Conservation (phyloP, 2,888 invertebrate genomes). For the Aromia moschata region DNA sequence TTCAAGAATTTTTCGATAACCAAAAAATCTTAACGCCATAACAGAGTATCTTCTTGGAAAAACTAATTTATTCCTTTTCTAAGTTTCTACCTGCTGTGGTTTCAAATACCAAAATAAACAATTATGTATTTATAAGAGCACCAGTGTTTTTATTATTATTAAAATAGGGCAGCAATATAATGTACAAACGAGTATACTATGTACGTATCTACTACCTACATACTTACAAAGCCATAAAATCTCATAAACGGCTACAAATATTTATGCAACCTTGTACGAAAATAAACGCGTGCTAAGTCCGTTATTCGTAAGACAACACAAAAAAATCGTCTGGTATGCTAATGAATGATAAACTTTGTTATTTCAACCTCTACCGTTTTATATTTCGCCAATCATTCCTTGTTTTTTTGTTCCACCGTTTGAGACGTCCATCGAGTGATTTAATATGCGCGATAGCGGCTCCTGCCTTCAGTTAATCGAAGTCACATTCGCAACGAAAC, state of each 20-base stretch:
- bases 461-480: background rate
- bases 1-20: too few species aligned
- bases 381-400: background rate
- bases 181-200: too few species aligned
- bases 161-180: too few species aligned
- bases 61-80: too few species aligned
- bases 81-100: too few species aligned
- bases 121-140: too few species aligned
- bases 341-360: slow-evolving; percentile 1
- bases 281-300: slow-evolving; percentile 1
- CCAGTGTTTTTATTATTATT: too few species aligned
- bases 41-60: too few species aligned
- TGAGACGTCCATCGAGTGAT: background rate
- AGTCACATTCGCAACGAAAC: background rate
- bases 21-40: too few species aligned
- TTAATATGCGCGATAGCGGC: background rate
- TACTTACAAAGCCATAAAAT: background rate
- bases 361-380: background rate
- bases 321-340: slow-evolving; percentile 12
- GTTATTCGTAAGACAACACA: slow-evolving; percentile 1
- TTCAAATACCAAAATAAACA: too few species aligned
- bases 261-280: slow-evolving; percentile 8
- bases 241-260: slow-evolving; percentile 12
- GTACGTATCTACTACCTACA: too few species aligned
- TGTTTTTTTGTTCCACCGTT: background rate